Conservation (phyloP, 2,888 invertebrate genomes). For the Idaea dimidiata region DNA sequence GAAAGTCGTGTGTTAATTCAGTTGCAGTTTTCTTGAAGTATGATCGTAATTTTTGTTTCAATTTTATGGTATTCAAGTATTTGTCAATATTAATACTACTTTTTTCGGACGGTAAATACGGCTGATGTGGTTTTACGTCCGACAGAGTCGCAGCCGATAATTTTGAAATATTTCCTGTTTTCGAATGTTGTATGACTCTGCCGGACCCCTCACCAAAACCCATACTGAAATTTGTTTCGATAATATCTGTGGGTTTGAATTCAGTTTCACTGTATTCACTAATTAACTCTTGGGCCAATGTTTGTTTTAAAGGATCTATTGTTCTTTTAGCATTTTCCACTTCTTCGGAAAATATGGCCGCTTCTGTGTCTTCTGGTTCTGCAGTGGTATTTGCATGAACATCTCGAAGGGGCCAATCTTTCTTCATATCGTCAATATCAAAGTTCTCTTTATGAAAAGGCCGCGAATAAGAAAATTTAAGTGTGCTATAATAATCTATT, state of each 20-base stretch:
- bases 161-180: slow-evolving; percentile 59
- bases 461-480: slow-evolving; percentile 65
- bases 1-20: slow-evolving; percentile 46
- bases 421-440: slow-evolving; percentile 47
- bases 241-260: slow-evolving; percentile 37
- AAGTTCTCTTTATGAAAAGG: slow-evolving; percentile 62
- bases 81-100: slow-evolving; percentile 26
- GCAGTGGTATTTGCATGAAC: slow-evolving; percentile 18
- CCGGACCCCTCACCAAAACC: slow-evolving; percentile 82
- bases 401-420: slow-evolving; percentile 56
- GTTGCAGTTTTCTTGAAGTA: slow-evolving; percentile 57
- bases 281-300: slow-evolving; percentile 61
- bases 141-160: slow-evolving; percentile 81
- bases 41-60: slow-evolving; percentile 58
- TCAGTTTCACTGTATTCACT: slow-evolving; percentile 40
- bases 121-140: slow-evolving; percentile 80
- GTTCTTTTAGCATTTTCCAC: slow-evolving; percentile 11
- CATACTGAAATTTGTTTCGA: slow-evolving; percentile 71
- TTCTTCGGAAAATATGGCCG: slow-evolving; percentile 43
- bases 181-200: slow-evolving; percentile 77
- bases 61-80: slow-evolving; percentile 46
- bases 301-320: slow-evolving; percentile 45
- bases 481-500: slow-evolving; percentile 56
- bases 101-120: slow-evolving; percentile 64
- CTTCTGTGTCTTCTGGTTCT: slow-evolving; percentile 29